phyloP scores from a whole-genome alignment of 2,797 vertebrate genomes.

The Pantherophis vulpinus region DNA sequence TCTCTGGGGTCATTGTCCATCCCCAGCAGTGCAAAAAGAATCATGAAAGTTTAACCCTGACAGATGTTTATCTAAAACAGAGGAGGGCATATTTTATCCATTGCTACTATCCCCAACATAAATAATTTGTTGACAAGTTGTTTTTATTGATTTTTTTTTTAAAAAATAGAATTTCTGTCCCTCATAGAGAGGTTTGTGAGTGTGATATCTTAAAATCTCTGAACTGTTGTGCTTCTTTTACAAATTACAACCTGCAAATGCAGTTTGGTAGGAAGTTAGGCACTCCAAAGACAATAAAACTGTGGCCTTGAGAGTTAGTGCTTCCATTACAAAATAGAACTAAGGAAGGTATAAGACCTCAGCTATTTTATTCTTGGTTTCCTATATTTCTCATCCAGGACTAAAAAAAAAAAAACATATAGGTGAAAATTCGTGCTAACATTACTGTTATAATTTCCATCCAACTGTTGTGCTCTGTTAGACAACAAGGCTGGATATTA shows the following conservation, averaged over 20 bases:
- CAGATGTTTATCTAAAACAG: neutral
- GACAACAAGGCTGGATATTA: neutral
- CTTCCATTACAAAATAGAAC: neutral
- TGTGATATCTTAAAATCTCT: neutral
- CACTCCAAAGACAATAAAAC: neutral
- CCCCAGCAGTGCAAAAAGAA: neutral
- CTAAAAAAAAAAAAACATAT: no score
- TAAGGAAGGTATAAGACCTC: neutral
- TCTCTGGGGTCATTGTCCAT: neutral
- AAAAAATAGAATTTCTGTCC: constrained; percentile 10
- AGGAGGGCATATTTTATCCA: neutral
- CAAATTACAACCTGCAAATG: neutral
- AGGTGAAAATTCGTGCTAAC: neutral
- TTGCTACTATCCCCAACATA: neutral
- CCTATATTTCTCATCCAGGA: neutral
- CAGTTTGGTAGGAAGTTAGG: neutral
- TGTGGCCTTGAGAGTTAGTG: neutral
- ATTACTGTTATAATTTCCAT: neutral
- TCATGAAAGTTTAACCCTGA: neutral
- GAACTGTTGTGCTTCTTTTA: neutral
- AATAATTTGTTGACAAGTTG: neutral
- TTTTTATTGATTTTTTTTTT: no score
- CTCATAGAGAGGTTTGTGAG: neutral
- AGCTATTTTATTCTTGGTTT: neutral
- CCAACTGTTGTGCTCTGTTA: neutral